These are phyloP conservation scores for Gryllus bimaculatus DNA, from an alignment of 1,140 invertebrate species.

Conservation along the genomic window DNA sequence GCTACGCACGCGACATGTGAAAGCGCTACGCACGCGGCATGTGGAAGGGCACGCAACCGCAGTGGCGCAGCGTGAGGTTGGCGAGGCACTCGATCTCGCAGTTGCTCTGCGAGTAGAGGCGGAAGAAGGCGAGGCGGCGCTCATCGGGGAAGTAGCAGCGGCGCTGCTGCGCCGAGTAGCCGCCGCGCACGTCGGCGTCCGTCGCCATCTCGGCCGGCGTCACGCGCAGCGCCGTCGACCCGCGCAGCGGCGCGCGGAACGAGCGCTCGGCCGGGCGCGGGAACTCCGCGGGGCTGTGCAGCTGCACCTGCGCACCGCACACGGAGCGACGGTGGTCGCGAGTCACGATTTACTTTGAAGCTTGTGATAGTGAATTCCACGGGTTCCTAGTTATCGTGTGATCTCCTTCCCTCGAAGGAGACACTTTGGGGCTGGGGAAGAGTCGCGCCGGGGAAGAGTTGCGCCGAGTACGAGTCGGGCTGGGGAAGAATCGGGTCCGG, in stretches of 20 bases:
- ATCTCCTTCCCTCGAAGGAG: too few relatives aligned
- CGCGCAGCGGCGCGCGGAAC: not conserved
- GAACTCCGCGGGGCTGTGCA: constrained; percentile 11
- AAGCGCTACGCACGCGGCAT: not conserved
- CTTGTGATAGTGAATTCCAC: too few relatives aligned
- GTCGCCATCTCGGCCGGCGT: not conserved
- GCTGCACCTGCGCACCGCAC: not conserved
- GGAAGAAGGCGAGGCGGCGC: constrained; percentile 23
- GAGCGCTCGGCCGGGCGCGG: not conserved
- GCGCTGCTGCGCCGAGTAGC: not conserved
- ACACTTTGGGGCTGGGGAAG: too few relatives aligned
- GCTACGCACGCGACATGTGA: too few relatives aligned
- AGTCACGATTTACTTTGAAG: too few relatives aligned
- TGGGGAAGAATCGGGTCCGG: too few relatives aligned
- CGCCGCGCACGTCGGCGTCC: not conserved
- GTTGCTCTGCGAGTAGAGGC: constrained; percentile 33
- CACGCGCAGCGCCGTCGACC: not conserved
- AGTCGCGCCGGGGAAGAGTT: too few relatives aligned
- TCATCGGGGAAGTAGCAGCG: not conserved
- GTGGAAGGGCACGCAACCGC: constrained; percentile 35
- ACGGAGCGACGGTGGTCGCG: too few relatives aligned
- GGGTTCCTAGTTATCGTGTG: too few relatives aligned
- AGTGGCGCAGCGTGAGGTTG: constrained; percentile 31
- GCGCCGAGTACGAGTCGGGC: too few relatives aligned
- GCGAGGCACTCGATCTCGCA: constrained; percentile 35